Base-by-base conservation (phyloP, 2,797 vertebrate genomes). In the Pseudochromis fuscus region DNA sequence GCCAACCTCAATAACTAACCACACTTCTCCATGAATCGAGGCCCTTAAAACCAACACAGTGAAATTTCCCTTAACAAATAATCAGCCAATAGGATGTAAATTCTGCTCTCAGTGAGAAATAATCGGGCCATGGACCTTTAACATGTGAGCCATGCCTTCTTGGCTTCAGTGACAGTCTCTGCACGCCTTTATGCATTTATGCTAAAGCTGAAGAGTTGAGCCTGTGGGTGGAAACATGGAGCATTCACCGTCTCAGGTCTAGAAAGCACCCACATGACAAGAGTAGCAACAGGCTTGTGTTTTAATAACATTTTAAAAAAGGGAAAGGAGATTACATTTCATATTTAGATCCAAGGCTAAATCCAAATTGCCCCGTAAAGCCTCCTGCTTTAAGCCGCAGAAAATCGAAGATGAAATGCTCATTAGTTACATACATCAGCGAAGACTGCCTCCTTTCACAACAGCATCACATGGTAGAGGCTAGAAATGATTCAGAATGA, bases 1-100 rank as follows among this genome's bases (percentile, higher is more conserved):
- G 68, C 35, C 48, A 10, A 67, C 44, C 77, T 74, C 69, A 81
- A 83, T 50, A 81, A 81, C 80, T 84, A 87, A 87, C 75, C 70
- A 48, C 69, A 83, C 53, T 71, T 38, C 62, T 70, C 60, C 23
- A 33, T 51, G 49, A 31, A 71, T 48, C 52, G 69, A 35, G 72
- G 48, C 63, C 61, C 76, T 69, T 74, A 61, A 87, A 84, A 74
- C 56, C 24, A 83, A 79, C 71, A 58, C 33, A 62, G 58, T 33
- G 49, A 85, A 65, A 77, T 79, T 44, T 75, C 64, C 42, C 81
- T 59, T n/a, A 51, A 62, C 71, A 83, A 85, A 83, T 72, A 77
- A 84, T 84, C 67, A 49, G 31, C 64, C 52, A 27, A 30, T 27
- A 8, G 42, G 19, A 33, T 4, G 7, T 30, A 56, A 62, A 83